Conservation (phyloP, 2,797 vertebrate genomes). For the Simalia tracyae region DNA sequence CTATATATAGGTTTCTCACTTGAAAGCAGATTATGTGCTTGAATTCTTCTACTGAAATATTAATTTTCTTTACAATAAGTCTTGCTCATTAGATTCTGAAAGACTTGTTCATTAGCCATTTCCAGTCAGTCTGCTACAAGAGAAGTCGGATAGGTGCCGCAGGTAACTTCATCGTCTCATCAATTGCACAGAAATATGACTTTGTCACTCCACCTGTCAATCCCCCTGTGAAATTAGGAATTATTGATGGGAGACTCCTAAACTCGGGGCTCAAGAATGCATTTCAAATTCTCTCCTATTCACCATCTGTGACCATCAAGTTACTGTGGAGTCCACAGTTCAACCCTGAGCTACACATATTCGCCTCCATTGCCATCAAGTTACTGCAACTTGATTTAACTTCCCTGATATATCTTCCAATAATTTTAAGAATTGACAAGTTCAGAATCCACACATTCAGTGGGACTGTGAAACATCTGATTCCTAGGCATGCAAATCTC, state of each 20-base stretch:
- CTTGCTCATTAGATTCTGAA: background rate
- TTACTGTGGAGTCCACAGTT: too few species aligned
- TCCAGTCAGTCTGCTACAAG: background rate
- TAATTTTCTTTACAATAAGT: background rate
- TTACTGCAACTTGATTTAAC: background rate
- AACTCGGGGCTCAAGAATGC: background rate
- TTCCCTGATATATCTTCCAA: background rate
- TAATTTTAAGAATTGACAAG: background rate
- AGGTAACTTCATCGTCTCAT: background rate
- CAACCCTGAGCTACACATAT: too few species aligned
- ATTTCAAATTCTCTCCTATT: background rate
- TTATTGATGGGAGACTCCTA: background rate
- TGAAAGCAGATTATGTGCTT: background rate
- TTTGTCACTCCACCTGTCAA: background rate
- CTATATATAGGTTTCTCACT: background rate
- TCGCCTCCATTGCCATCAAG: background rate
- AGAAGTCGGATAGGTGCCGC: background rate
- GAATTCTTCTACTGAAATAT: background rate
- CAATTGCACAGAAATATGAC: background rate
- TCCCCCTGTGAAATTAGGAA: background rate
- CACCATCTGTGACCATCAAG: background rate
- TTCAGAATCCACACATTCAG: background rate
- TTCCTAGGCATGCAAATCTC: background rate
- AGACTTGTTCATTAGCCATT: background rate
- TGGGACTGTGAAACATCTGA: background rate